Base-by-base conservation (phyloP, 92 coral and sea anemone species). In the Epizoanthus illoricatus region DNA sequence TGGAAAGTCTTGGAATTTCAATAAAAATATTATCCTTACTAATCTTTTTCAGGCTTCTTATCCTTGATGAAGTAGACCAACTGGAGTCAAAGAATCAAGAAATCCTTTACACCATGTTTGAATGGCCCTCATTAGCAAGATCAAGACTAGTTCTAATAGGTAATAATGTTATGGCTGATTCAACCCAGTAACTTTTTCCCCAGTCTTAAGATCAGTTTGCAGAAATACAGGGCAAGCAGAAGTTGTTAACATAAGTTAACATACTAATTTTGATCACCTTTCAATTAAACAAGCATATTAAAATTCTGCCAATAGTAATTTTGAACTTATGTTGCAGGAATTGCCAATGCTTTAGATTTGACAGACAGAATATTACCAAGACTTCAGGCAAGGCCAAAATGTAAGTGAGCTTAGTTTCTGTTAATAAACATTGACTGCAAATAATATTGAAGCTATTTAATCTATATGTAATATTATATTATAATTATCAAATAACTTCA, bases 321-420 rank as follows among this genome's bases (percentile, higher is more conserved):
- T 4, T 59, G 2, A 60, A 28, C 24, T 60, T 9, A 55, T 54
- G 24, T 63, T 81, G 20, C 19, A 96, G 99, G 99, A 41, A 94
- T 97, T 69, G 99, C 99, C 56, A 97, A 97, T 93, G 99, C 99
- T 9, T 90, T 97, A 85, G 99, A 97, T 58, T 84, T 97, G 74
- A 97, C 99, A 36, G 99, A 97, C 84, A 88, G 99, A 84, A 91
- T 97, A 62, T 86, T 97, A 67, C 99, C 99, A 80, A 73, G 99
- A 85, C 85, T 97, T 36, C 99, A 97, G 84, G 94, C 97, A 18
- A 91, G 98, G 71, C 92, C 94, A 58, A 92, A 92, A 85, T 97
- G 99, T 97, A 86, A 83, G 98, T 90, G 33, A 49, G 4, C n/a
- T 60, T 15, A 23, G 3, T 42, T 12, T 23, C 4, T 23, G 40